Conservation (phyloP, 2,888 invertebrate species). For the Brenthis ino region DNA sequence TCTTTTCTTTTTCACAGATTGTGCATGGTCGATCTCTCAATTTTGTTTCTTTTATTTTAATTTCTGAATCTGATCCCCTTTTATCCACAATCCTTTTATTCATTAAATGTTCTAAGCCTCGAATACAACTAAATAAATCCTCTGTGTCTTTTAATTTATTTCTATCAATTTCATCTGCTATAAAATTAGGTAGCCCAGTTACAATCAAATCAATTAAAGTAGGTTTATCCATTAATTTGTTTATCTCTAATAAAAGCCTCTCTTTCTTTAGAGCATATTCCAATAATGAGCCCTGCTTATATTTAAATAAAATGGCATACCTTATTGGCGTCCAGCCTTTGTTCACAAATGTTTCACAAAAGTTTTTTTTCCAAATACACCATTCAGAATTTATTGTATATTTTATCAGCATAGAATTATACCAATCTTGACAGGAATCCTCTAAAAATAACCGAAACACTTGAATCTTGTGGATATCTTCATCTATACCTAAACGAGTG, state of each 20-base stretch:
- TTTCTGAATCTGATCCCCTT: conserved; percentile 14
- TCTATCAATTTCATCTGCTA: conserved; percentile 34
- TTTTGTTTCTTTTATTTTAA: conserved; percentile 29
- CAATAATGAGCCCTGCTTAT: conserved; percentile 32
- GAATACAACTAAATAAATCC: conserved; percentile 33
- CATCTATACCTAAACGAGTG: background rate
- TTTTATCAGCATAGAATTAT: conserved; percentile 33
- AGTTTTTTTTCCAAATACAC: conserved; percentile 32
- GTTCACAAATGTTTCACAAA: conserved; percentile 43
- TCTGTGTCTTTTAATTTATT: conserved; percentile 28
- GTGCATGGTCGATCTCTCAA: conserved; percentile 24
- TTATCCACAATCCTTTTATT: conserved; percentile 20
- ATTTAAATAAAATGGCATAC: conserved; percentile 33
- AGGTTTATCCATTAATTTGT: conserved; percentile 31
- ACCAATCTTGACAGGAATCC: conserved; percentile 31
- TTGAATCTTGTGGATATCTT: background rate
- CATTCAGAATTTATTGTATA: conserved; percentile 31
- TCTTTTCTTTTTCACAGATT: conserved; percentile 36
- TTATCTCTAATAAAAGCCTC: conserved; percentile 36
- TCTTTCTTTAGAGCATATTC: conserved; percentile 40
- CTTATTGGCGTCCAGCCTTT: conserved; percentile 19
- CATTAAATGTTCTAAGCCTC: conserved; percentile 28
- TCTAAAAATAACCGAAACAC: conserved; percentile 29
- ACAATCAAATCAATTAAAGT: conserved; percentile 33
- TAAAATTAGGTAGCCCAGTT: conserved; percentile 28